These are phyloP conservation scores for Littorina saxatilis DNA, from an alignment of 1,140 invertebrate genomes.

Conservation along the genomic window DNA sequence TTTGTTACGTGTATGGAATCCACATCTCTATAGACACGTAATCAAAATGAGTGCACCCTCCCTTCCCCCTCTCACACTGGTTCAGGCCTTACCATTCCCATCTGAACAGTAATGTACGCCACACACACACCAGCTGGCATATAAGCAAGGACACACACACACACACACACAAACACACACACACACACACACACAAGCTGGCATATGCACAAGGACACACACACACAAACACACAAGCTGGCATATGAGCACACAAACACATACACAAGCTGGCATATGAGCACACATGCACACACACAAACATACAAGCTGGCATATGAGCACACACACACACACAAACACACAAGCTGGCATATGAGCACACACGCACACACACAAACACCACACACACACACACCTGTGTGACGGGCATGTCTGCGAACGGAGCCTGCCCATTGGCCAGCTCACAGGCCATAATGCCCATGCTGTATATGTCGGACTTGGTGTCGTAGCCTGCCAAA, in stretches of 20 bases:
- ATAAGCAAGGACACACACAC: background rate
- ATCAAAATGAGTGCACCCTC: too few species aligned
- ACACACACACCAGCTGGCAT: too few species aligned
- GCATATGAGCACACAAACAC: slow-evolving; percentile 62
- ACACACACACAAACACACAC: background rate
- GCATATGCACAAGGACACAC: slow-evolving; percentile 24
- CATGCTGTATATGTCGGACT: slow-evolving; percentile 93
- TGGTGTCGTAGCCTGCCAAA: slow-evolving; percentile 90
- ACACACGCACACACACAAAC: background rate
- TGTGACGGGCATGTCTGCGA: slow-evolving; percentile 87
- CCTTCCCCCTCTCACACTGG: too few species aligned
- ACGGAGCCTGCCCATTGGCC: slow-evolving; percentile 92
- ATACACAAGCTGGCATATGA: background rate
- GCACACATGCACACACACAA: background rate
- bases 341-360: too few species aligned
- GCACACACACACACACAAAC: too few species aligned
- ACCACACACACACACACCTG: slow-evolving; percentile 74
- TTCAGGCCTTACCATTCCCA: too few species aligned
- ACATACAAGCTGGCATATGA: background rate
- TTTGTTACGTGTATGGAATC: too few species aligned
- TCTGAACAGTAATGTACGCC: too few species aligned
- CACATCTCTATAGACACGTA: too few species aligned
- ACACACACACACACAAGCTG: slow-evolving; percentile 5
- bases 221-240: slow-evolving; percentile 53
- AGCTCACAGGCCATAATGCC: slow-evolving; percentile 92